Evolutionary conservation across 2,113 vertebrate genomes (phyloP).

Genomic region (Macrotus californicus): DNA sequence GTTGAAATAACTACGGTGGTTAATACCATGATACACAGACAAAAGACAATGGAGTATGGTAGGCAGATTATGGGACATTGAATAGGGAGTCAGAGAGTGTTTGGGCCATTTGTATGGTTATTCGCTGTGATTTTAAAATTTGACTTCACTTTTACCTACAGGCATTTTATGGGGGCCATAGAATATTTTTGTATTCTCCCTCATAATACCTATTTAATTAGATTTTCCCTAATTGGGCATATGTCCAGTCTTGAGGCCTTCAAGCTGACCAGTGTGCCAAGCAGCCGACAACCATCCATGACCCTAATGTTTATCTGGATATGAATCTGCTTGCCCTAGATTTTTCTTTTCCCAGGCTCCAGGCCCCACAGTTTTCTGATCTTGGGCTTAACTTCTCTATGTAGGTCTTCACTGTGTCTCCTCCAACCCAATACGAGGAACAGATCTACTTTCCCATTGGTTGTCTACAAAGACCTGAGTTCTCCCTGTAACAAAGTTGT

Average conservation of each 20-base stretch:
- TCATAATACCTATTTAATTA: not conserved
- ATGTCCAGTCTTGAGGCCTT: not conserved
- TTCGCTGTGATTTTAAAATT: not conserved
- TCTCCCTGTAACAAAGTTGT: not conserved
- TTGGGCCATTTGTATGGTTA: not conserved
- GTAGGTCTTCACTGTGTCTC: not conserved
- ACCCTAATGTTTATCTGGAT: not conserved
- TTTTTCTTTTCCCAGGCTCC: not conserved
- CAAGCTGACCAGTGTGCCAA: not conserved
- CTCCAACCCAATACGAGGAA: not conserved
- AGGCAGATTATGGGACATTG: not conserved
- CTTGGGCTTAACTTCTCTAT: not conserved
- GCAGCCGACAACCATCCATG: not conserved
- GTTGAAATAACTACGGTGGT: not conserved
- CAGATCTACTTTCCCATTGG: not conserved
- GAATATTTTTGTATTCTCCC: not conserved
- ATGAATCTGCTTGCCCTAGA: not conserved
- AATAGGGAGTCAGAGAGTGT: not conserved
- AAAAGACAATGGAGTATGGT: not conserved
- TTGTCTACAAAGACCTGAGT: not conserved
- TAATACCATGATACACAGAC: not conserved
- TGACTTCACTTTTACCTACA: not conserved
- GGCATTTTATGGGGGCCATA: not conserved
- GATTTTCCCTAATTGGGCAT: not conserved
- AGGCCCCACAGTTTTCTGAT: not conserved